phyloP scores from a whole-genome alignment of 2,888 invertebrate species.

The Argynnis bischoffii region DNA sequence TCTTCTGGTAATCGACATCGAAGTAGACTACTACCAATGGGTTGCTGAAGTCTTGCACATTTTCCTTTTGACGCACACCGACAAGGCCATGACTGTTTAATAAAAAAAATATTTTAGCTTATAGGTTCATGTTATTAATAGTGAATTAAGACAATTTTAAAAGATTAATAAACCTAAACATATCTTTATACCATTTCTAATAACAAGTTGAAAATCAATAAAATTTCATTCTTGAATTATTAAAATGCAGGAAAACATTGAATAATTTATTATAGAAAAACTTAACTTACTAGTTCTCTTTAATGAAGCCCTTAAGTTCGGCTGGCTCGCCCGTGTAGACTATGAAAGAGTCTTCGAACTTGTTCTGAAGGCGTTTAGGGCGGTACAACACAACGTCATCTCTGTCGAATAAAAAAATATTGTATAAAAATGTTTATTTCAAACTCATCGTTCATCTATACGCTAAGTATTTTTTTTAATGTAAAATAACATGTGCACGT shows the following conservation, averaged over 20 bases:
- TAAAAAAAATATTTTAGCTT: neutral
- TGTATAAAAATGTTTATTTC: neutral
- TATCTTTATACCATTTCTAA: too few relatives aligned
- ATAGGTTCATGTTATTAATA: neutral
- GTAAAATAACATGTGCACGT: too few relatives aligned
- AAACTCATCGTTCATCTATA: too few relatives aligned
- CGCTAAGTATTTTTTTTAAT: too few relatives aligned
- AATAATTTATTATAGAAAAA: neutral
- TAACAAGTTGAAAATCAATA: too few relatives aligned
- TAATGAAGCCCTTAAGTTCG: conserved; percentile 91
- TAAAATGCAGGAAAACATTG: neutral
- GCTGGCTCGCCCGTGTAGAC: conserved; percentile 88
- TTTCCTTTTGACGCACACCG: conserved; percentile 94
- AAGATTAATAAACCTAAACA: neutral
- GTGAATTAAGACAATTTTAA: neutral
- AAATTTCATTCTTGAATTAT: neutral
- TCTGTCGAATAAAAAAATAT: conserved; percentile 65
- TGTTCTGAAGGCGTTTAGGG: conserved; percentile 94
- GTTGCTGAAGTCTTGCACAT: conserved; percentile 91
- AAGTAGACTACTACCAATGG: conserved; percentile 96
- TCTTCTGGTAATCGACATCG: conserved; percentile 97
- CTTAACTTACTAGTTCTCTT: conserved; percentile 90
- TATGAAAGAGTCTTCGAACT: conserved; percentile 92
- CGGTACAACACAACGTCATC: conserved; percentile 94
- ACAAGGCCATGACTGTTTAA: conserved; percentile 91